Percentiles rank a stretch among this genome's conserved stretches.
phyloP scores from a whole-genome alignment of 2,113 vertebrate species.

The Manacus vitellinus region DNA sequence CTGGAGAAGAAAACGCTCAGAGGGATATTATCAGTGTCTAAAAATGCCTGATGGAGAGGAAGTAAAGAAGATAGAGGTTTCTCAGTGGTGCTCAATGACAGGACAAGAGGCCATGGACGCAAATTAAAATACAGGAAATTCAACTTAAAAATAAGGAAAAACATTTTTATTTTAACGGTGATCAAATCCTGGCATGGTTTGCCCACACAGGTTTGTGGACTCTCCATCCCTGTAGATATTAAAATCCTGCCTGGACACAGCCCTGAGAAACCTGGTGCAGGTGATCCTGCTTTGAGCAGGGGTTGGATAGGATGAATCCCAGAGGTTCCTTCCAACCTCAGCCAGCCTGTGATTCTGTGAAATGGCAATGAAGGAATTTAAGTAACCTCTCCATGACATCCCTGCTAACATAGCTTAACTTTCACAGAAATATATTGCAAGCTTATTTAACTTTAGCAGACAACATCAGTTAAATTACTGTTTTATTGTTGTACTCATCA shows the following conservation, averaged over 20 bases:
- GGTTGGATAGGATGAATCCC: not conserved
- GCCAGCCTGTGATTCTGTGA: not conserved
- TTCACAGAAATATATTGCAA: not conserved
- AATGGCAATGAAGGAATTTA: not conserved
- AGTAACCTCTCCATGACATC: not conserved
- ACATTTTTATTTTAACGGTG: not conserved
- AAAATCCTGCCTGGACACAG: not conserved
- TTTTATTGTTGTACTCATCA: not conserved
- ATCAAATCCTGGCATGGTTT: not conserved
- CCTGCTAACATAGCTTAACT: not conserved
- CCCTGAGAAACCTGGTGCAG: not conserved
- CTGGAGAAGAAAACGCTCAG: not conserved
- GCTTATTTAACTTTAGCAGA: slow-evolving; percentile 29
- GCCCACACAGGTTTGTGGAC: not conserved
- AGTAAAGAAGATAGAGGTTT: not conserved
- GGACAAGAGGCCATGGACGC: not conserved
- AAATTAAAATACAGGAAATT: not conserved
- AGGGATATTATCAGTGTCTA: not conserved
- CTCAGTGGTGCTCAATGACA: not conserved
- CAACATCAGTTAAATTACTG: slow-evolving; percentile 10
- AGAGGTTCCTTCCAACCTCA: not conserved
- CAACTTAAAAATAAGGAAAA: not conserved
- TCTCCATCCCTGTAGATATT: not conserved
- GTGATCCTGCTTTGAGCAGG: not conserved
- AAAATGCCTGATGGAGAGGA: not conserved